Percentiles rank a stretch among this genome's conserved stretches.
These are phyloP conservation scores for Hemiscyllium ocellatum DNA, from an alignment of 2,113 vertebrate species.

Conservation along the genomic window DNA sequence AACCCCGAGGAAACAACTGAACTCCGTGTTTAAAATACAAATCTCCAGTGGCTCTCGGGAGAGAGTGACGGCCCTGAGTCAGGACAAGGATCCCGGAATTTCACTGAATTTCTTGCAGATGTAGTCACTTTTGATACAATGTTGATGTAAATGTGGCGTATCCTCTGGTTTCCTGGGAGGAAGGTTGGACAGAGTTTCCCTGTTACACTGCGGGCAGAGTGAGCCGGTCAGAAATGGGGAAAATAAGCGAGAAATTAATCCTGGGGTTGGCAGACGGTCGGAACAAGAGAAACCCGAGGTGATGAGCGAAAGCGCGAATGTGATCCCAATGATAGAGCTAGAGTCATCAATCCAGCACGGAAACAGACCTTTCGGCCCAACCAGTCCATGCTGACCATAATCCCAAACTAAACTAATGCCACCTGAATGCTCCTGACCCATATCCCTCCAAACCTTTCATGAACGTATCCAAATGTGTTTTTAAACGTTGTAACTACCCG, in stretches of 20 bases:
- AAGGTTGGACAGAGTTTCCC: background rate
- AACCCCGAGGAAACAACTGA: background rate
- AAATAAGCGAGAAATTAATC: background rate
- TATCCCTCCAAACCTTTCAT: too few species aligned
- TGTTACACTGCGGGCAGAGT: background rate
- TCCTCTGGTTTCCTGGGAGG: background rate
- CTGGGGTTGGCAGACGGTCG: background rate
- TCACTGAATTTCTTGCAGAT: background rate
- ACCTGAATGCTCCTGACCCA: too few species aligned
- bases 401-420: too few species aligned
- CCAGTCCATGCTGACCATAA: too few species aligned
- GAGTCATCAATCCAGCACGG: too few species aligned
- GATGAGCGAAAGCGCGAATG: background rate
- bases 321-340: background rate
- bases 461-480: too few species aligned
- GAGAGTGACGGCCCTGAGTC: background rate
- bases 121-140: background rate
- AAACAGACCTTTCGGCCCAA: too few species aligned
- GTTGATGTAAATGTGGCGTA: background rate
- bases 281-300: background rate
- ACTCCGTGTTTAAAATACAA: background rate
- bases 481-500: too few species aligned
- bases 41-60: background rate
- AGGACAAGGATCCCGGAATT: background rate
- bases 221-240: background rate